Evolutionary conservation across 2,797 vertebrate genomes (phyloP), one percentile per base, ranked within the genome.

Genomic region (Glossophaga mutica): DNA sequence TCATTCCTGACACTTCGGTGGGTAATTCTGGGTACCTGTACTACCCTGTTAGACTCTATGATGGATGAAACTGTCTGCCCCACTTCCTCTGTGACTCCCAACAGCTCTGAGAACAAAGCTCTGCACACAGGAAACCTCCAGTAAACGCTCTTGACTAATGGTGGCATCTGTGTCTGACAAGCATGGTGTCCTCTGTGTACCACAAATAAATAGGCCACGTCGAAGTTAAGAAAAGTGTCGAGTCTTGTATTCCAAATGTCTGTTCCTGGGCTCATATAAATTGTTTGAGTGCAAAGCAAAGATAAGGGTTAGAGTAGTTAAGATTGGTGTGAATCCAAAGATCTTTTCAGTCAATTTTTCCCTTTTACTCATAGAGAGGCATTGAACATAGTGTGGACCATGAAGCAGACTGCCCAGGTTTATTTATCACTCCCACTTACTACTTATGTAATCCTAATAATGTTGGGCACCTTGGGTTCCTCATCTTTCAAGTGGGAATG

Each of bases 91-190:
- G 8, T 2, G 74, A 78, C 86, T 89, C 70, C 37, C 42, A 86
- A 6, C 11, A 82, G 78, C 62, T 81, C 82, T 37, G 62, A 86
- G 68, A 92, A 83, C 70, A 81, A 96, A 90, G 55, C 59, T 90
- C 48, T 65, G 21, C 29, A 79, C 59, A 6, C 1, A 0, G 26
- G 90, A 85, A 76, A 71, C n/a, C n/a, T 67, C n/a, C 44, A 68
- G 44, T 37, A 91, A 90, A 65, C 4, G 8, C 22, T 74, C 32
- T 15, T 93, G 76, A 96, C 84, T 93, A 70, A 94, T 44, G 76
- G 84, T 1, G 52, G 46, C 48, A 39, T 91, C 73, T 55, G 68
- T 42, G 32, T 74, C 62, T 76, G 84, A 76, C 82, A 83, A 57
- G 59, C 19, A 8, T 4, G 2, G 21, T 12, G 29, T 48, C 55